Evolutionary conservation across 2,888 invertebrate species (phyloP), one percentile per base, ranked within the genome.

Genomic region (Habroteleia sp.): DNA sequence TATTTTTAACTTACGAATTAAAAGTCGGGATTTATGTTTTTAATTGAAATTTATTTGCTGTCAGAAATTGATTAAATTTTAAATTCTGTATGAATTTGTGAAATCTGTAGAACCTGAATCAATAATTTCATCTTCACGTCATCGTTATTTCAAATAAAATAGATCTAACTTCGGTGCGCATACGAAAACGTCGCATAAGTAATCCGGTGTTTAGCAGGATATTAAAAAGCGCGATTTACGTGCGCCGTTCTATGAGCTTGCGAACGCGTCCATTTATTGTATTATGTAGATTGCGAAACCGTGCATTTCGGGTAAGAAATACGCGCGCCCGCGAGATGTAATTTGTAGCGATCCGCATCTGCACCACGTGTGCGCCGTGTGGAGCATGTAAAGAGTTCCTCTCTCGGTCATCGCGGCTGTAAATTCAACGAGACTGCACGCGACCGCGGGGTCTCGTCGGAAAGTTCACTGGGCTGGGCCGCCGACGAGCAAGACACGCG

Each of bases 391-490:
- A 60, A 60, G 60, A 35, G 58, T 41, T 46, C 35, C 44, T 63
- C 50, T 63, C 56, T 56, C 62, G 68, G 68, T 56, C 68, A 68
- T 63, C 63, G 68, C 62, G 68, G 56, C 56, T 50, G 74, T 68
- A 63, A 74, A 74, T 74, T 42, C 29, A 60, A 23, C 37, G 41
- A 17, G 44, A 44, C 39, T 44, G 62, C 74, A 74, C 74, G 74
- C 69, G 74, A 69, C 68, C 60, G 33, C 65, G 42, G 8, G 39
- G 39, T 62, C 62, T 35, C 50, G 74, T 54, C 60, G 50, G 39
- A 73, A 60, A 60, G 54, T 62, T 71, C 56, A 35, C 35, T 23
- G 52, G 35, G 62, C 20, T 13, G n/a, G 25, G 29, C 29, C 16
- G 29, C 14, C 29, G n/a, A 16, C 31, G 48, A 23, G 31, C 17